These are phyloP conservation scores for Pristionchus fissidentatus DNA, from an alignment of 2,888 invertebrate species.

Conservation along the genomic window DNA sequence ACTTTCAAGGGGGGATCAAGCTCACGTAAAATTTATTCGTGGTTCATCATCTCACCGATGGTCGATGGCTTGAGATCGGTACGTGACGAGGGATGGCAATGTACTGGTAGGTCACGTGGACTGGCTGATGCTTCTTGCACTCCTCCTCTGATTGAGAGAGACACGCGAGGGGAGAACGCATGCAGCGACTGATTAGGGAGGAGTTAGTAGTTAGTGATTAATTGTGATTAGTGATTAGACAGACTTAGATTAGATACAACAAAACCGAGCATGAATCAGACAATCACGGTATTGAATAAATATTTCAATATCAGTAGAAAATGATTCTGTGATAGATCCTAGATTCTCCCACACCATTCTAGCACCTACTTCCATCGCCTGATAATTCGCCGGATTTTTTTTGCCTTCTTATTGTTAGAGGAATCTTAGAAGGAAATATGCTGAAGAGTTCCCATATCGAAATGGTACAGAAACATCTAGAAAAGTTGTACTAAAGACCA, in stretches of 20 bases:
- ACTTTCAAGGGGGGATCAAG: not conserved
- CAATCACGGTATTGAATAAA: no score
- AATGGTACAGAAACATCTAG: not conserved
- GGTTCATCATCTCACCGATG: conserved; percentile 82
- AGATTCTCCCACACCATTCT: no score
- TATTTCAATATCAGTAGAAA: no score
- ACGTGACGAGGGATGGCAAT: conserved; percentile 89
- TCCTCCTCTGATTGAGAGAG: conserved; percentile 82
- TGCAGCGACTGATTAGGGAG: conserved; percentile 83
- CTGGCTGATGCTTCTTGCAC: conserved; percentile 85
- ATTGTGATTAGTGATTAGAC: no score
- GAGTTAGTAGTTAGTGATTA: not conserved
- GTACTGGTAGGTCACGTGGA: conserved; percentile 92
- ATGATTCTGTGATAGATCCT: no score
- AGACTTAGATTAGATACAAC: no score
- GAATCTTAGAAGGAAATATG: not conserved
- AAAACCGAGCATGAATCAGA: no score
- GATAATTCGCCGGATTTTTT: no score
- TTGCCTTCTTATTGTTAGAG: not conserved
- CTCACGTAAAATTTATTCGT: not conserved
- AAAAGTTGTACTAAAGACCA: no score
- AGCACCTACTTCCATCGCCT: no score
- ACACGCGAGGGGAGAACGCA: conserved; percentile 84
- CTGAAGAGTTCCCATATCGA: not conserved
- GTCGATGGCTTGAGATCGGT: conserved; percentile 80